Conservation (phyloP, 1,140 invertebrate species). For the Polyergus mexicanus region DNA sequence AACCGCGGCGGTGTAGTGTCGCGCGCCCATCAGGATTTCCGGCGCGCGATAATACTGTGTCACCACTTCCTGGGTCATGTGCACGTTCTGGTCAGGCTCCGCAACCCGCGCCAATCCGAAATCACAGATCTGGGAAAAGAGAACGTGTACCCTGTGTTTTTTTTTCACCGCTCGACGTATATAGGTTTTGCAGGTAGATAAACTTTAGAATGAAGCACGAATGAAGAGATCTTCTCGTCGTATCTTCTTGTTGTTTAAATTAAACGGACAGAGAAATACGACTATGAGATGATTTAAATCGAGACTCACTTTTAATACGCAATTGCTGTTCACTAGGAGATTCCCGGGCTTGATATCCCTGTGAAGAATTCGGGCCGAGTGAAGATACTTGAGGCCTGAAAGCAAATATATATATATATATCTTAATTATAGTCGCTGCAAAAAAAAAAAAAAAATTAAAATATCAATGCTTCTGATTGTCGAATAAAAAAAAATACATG, state of each 20-base stretch:
- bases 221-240: background rate
- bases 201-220: conserved; percentile 7
- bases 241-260: background rate
- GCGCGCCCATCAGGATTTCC: conserved; percentile 99
- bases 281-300: background rate
- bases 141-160: background rate
- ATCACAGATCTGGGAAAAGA: conserved; percentile 95
- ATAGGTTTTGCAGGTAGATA: background rate
- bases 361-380: conserved; percentile 98
- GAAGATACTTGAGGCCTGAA: conserved; percentile 98
- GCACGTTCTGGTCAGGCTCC: conserved; percentile 95
- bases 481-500: background rate
- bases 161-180: background rate
- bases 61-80: conserved; percentile 99
- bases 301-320: conserved; percentile 95
- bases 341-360: conserved; percentile 99
- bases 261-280: background rate
- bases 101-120: conserved; percentile 98
- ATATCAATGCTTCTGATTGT: background rate
- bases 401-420: conserved; percentile 74
- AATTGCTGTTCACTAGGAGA: conserved; percentile 99
- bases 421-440: background rate
- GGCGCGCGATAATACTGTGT: conserved; percentile 99
- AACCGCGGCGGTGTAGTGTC: conserved; percentile 98
- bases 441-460: background rate